A percentile compares a stretch with the other conserved stretches of the same genome.
phyloP scores from a whole-genome alignment of 2,888 invertebrate genomes.

The Agonopterix alstromeriana region DNA sequence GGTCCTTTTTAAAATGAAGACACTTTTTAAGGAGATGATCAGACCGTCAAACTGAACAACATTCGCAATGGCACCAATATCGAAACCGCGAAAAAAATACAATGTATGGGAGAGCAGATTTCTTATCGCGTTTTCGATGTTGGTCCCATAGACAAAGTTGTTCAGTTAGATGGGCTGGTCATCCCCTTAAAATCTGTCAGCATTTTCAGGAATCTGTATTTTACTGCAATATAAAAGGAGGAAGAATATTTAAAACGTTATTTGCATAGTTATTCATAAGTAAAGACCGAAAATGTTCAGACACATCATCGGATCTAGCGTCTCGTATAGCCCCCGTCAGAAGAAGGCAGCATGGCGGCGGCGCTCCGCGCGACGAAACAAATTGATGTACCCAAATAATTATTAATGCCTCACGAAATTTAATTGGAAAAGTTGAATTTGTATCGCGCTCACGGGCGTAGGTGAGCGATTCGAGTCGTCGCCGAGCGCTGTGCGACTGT shows the following conservation, averaged over 20 bases:
- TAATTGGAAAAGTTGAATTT: slow-evolving; percentile 79
- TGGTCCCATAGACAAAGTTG: no score
- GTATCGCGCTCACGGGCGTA: slow-evolving; percentile 74
- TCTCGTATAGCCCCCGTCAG: slow-evolving; percentile 26
- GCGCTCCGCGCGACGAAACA: slow-evolving; percentile 65
- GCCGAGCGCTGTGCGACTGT: slow-evolving; percentile 59
- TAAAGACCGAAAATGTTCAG: neutral
- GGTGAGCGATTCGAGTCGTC: slow-evolving; percentile 70
- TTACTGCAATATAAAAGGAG: no score
- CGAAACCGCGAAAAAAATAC: no score
- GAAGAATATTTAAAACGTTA: neutral
- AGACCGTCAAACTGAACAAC: no score
- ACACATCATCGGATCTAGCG: slow-evolving; percentile 26
- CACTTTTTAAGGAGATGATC: no score
- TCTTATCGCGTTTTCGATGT: no score
- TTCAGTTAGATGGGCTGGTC: no score
- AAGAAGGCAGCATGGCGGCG: slow-evolving; percentile 49
- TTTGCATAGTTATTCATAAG: neutral
- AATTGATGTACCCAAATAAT: slow-evolving; percentile 79
- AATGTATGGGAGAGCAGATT: no score
- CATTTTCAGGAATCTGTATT: no score
- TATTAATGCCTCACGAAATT: slow-evolving; percentile 79
- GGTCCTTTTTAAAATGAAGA: no score
- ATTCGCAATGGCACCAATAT: no score
- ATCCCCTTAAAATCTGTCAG: no score